A percentile compares a stretch with the other conserved stretches of the same genome.
phyloP scores from a whole-genome alignment of 2,888 invertebrate species.

The Busseola fusca region DNA sequence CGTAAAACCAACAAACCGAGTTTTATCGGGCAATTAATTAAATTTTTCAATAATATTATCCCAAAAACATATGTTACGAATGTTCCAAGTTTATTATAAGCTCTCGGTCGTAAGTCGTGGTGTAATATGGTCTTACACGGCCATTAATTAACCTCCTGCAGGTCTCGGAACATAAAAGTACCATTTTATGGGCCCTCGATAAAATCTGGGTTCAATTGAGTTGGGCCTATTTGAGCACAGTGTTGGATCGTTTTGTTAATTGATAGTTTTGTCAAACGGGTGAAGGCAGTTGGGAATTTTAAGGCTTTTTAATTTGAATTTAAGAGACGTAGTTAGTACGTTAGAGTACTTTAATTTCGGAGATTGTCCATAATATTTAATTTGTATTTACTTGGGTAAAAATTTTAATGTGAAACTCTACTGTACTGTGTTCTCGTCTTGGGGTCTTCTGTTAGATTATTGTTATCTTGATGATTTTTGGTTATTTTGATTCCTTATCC shows the following conservation, averaged over 20 bases:
- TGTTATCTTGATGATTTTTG: not conserved
- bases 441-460: not conserved
- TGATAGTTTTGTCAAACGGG: slow-evolving; percentile 58
- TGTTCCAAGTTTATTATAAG: slow-evolving; percentile 78
- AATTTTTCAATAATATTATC: slow-evolving; percentile 79
- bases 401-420: not conserved
- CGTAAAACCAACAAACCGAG: slow-evolving; percentile 63
- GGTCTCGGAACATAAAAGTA: slow-evolving; percentile 73
- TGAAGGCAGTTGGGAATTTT: slow-evolving; percentile 38
- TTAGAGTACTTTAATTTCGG: not conserved
- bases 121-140: slow-evolving; percentile 78
- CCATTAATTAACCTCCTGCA: slow-evolving; percentile 84
- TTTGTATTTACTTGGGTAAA: not conserved
- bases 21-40: slow-evolving; percentile 78
- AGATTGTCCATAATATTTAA: not conserved
- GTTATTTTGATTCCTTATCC: not conserved
- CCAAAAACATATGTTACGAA: slow-evolving; percentile 80
- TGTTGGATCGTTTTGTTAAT: slow-evolving; percentile 49
- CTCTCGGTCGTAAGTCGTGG: slow-evolving; percentile 74
- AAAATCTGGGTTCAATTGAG: slow-evolving; percentile 70
- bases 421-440: not conserved
- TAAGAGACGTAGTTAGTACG: slow-evolving; percentile 29
- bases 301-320: slow-evolving; percentile 58
- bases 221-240: slow-evolving; percentile 66
- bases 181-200: slow-evolving; percentile 77